Base-by-base conservation (phyloP, 2,113 vertebrate species). In the Daboia siamensis region DNA sequence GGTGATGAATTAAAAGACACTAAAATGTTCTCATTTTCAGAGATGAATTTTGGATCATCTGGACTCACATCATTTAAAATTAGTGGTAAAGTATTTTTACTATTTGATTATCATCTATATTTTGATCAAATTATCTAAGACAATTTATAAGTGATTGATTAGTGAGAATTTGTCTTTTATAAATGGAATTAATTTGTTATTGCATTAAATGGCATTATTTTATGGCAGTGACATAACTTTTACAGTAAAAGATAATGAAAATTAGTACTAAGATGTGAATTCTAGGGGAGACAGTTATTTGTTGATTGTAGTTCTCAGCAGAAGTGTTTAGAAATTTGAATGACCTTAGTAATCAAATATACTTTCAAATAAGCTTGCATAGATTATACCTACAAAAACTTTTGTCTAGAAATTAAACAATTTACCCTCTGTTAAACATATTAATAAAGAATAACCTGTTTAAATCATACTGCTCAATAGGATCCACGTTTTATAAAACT, bases 1-100 rank as follows among this genome's bases (percentile, higher is more conserved):
- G 96, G 96, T 87, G 95, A 97, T 39, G 64, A 48, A 93, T 86
- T 2, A 0, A 92, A 8, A 20, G 74, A 94, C 64, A 91, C 51
- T 20, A 94, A 74, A 90, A 90, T 59, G 92, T 52, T 23, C 80
- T 74, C 88, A 5, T 0, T 91, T 95, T 92, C 95, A 23, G 88
- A 96, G 93, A 84, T 39, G 46, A 95, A 86, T n/a, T 94, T 97
- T 90, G 29, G 94, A 91, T 90, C 93, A 80, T 85, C 96, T 96
- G 26, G 96, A 93, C 92, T 87, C 20, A 95, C 96, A 93, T 86
- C 80, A 86, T 97, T 98, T 88, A 95, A 97, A 92, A 95, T 98
- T 95, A 96, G 64, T 55, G 97, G 97, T 98, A 98, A 97, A 94
- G 80, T 97, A 95, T 90, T 86, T 89, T 88, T 26, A 84, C 20